phyloP scores from a whole-genome alignment of 2,797 vertebrate species.

The Sebastiscus albofasciatus region DNA sequence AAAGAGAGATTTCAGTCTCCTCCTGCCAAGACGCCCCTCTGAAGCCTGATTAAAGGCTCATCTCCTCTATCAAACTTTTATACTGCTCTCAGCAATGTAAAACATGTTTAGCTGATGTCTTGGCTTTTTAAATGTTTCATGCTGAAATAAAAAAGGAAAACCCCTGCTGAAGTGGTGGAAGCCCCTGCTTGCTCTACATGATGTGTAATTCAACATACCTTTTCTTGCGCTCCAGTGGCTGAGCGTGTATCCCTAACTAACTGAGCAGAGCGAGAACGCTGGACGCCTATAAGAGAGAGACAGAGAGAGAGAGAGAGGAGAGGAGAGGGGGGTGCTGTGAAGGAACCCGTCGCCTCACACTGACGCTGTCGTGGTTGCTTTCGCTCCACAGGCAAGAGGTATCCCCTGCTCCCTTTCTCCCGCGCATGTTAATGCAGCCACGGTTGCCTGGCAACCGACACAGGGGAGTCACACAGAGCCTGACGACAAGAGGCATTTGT shows the following conservation, averaged over 20 bases:
- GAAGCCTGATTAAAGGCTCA: slow-evolving; percentile 30
- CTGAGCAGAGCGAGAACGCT: slow-evolving; percentile 55
- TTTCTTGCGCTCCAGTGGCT: slow-evolving; percentile 45
- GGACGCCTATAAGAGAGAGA: slow-evolving; percentile 39
- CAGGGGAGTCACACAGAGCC: slow-evolving; percentile 83
- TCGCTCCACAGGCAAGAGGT: slow-evolving; percentile 79
- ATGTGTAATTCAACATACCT: slow-evolving; percentile 53
- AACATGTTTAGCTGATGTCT: slow-evolving; percentile 31
- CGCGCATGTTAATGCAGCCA: slow-evolving; percentile 88
- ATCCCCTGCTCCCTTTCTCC: slow-evolving; percentile 84
- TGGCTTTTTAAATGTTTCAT: slow-evolving; percentile 41
- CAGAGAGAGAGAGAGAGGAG: neutral
- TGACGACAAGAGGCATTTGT: slow-evolving; percentile 75
- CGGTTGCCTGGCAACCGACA: slow-evolving; percentile 90
- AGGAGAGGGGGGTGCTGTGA: slow-evolving; percentile 26
- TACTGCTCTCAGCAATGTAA: slow-evolving; percentile 14
- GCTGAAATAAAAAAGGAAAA: slow-evolving; percentile 15
- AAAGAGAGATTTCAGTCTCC: slow-evolving; percentile 18
- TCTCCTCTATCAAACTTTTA: slow-evolving; percentile 62
- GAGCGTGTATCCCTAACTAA: slow-evolving; percentile 53
- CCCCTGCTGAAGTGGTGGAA: slow-evolving; percentile 38
- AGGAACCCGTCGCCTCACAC: slow-evolving; percentile 65
- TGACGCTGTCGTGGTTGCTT: slow-evolving; percentile 65
- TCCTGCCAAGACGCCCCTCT: slow-evolving; percentile 16
- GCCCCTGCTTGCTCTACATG: slow-evolving; percentile 41